These are phyloP conservation scores for Labeo calbasu DNA, from an alignment of 2,797 vertebrate species.

Conservation along the genomic window DNA sequence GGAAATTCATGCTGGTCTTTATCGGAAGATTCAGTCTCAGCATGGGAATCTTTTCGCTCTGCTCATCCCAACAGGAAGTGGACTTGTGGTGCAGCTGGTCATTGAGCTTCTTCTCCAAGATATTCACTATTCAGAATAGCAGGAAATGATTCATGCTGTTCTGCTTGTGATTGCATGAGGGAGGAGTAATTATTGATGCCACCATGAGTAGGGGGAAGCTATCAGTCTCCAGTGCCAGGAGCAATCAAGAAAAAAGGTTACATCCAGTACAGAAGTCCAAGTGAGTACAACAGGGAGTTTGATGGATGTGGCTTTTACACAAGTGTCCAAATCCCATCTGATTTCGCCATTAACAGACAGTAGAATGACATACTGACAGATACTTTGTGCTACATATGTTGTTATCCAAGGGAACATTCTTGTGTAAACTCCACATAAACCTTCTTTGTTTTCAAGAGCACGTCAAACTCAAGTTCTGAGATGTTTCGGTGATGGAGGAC, in stretches of 20 bases:
- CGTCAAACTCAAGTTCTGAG: slow-evolving; percentile 36
- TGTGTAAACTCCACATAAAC: not conserved
- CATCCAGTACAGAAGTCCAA: not conserved
- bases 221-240: slow-evolving; percentile 17
- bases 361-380: slow-evolving; percentile 9
- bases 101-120: slow-evolving; percentile 14
- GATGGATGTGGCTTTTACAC: not conserved
- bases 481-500: slow-evolving; percentile 23
- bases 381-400: slow-evolving; percentile 1
- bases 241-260: not conserved
- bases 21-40: not conserved
- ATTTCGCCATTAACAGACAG: slow-evolving; percentile 18
- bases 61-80: not conserved
- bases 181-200: slow-evolving; percentile 11
- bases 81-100: not conserved
- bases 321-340: slow-evolving; percentile 8
- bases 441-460: slow-evolving; percentile 7
- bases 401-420: slow-evolving; percentile 14
- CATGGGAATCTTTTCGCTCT: not conserved
- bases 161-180: not conserved
- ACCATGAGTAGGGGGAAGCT: not conserved
- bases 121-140: not conserved
- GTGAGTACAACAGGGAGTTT: not conserved
- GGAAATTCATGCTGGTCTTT: not conserved
- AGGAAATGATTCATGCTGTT: slow-evolving; percentile 16